These are phyloP conservation scores for Urocynchramus pylzowi DNA, from an alignment of 2,113 vertebrate species.

Conservation along the genomic window DNA sequence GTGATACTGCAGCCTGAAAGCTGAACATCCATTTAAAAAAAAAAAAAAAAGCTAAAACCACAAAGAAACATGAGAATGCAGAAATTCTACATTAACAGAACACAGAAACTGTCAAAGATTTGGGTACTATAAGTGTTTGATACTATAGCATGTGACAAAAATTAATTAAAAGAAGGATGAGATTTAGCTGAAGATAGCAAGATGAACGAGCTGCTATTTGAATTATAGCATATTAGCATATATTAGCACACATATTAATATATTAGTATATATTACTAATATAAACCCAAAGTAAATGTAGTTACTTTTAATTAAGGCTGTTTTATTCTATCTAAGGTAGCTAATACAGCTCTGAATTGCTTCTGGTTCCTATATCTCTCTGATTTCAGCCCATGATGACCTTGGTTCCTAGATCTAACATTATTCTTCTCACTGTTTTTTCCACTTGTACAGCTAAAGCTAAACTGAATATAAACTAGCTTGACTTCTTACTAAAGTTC, in stretches of 20 bases:
- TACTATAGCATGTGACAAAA: neutral
- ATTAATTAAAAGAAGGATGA: neutral
- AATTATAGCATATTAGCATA: neutral
- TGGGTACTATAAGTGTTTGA: neutral
- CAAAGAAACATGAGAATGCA: neutral
- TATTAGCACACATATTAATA: neutral
- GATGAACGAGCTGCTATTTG: neutral
- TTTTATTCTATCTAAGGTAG: neutral
- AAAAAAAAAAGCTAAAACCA: neutral
- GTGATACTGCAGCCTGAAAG: neutral
- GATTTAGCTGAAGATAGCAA: neutral
- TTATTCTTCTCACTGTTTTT: neutral
- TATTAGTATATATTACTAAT: neutral
- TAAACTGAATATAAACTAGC: neutral
- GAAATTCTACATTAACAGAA: neutral
- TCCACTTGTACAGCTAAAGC: neutral
- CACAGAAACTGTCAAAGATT: neutral
- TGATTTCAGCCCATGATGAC: neutral
- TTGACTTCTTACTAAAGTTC: neutral
- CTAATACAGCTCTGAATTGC: neutral
- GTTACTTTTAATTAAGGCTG: neutral
- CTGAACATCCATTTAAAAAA: fast-evolving
- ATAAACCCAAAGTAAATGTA: neutral
- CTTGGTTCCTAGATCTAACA: neutral
- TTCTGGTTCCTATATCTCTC: neutral